Evolutionary conservation across 2,888 invertebrate genomes (phyloP), one percentile per base, ranked within the genome.

Genomic region (Ornithoptera alexandrae): DNA sequence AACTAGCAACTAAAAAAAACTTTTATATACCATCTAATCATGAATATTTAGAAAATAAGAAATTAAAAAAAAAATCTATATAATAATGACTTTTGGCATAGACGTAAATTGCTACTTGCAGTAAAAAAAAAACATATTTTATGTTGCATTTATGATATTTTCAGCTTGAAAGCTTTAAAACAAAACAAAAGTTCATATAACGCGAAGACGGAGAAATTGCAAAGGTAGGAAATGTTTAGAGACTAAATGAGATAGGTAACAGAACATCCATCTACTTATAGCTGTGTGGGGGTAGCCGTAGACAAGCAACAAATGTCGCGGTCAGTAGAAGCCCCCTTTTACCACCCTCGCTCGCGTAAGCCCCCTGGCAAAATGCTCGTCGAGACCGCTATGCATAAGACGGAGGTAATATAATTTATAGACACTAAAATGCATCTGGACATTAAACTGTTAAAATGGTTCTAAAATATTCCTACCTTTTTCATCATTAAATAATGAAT

Each of bases 241-340:
- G 12, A 62, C 57, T 61, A 70, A 63, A 70, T 70, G 62, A 63
- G 70, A 59, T 62, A 56, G 59, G 62, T 53, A 68, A 60, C 39
- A 58, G 50, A 66, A 53, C 70, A 63, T 70, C 24, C 17, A 46
- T 70, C 63, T 63, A 70, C 50, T 56, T 67, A 64, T 69, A 63
- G 70, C 67, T 63, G 67, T 64, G 77, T 77, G 79, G 78, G 78
- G 78, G 84, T 67, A 64, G 70, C 46, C 87, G 84, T 78, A 83
- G 86, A 87, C 87, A 81, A 82, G 86, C 86, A 84, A 91, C 90
- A 89, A 91, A 91, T 91, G 91, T 90, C 88, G 91, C 91, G 90
- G 90, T 90, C 90, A 90, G 84, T 84, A 75, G 81, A 80, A 81
- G n/a, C 57, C 24, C 83, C 76, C 78, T 76, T 63, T n/a, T 62